Conservation (phyloP, 2,888 invertebrate species). For the Lepidochrysops patricia region DNA sequence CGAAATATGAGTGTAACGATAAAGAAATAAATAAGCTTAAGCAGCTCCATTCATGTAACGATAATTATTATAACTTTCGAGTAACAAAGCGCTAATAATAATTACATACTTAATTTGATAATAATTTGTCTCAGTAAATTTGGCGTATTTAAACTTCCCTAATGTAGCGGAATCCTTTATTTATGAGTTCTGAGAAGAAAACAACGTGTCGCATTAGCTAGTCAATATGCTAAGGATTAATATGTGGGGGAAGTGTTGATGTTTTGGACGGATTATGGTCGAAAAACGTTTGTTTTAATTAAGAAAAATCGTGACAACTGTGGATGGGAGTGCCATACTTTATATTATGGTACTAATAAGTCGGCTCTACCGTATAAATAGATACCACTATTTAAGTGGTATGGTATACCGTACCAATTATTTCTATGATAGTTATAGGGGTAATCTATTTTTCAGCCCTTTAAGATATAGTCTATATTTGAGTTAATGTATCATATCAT, state of each 20-base stretch:
- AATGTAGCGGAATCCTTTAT: constrained; percentile 3
- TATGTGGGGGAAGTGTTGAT: neutral
- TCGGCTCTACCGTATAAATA: too few species aligned
- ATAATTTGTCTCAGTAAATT: neutral
- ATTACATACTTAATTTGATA: neutral
- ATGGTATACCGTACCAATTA: too few species aligned
- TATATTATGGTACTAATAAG: too few species aligned
- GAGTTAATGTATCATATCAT: too few species aligned
- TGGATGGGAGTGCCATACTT: too few species aligned
- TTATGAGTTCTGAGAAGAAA: constrained; percentile 12
- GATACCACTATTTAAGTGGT: too few species aligned
- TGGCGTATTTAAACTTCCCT: constrained; percentile 1
- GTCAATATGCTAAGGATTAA: neutral
- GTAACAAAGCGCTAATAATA: constrained; percentile 6
- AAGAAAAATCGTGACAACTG: too few species aligned
- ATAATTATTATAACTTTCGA: neutral
- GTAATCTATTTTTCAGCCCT: too few species aligned
- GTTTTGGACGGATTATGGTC: too few species aligned
- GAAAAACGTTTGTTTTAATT: too few species aligned
- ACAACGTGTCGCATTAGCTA: constrained; percentile 15
- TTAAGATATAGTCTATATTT: too few species aligned
- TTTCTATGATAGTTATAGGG: too few species aligned
- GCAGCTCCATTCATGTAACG: neutral
- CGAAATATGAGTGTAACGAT: neutral
- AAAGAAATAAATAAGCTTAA: neutral